These are phyloP conservation scores for Dipus sagitta DNA, from an alignment of 2,797 vertebrate genomes.

Conservation along the genomic window DNA sequence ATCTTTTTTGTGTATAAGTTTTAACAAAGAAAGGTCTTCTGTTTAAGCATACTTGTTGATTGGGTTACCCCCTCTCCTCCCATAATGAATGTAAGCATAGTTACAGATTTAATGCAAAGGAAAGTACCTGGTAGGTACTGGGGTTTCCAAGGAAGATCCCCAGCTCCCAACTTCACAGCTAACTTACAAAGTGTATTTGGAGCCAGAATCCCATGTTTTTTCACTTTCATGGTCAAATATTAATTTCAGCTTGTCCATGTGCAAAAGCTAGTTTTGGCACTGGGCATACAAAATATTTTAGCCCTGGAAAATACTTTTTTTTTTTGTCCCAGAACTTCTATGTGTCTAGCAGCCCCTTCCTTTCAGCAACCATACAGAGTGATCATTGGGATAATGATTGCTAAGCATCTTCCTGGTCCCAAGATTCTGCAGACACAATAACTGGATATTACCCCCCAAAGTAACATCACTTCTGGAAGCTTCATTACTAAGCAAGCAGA, in stretches of 20 bases:
- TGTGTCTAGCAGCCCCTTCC: constrained; percentile 2
- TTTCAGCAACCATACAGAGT: not conserved
- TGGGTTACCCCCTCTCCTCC: constrained; percentile 46
- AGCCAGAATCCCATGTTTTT: constrained; percentile 23
- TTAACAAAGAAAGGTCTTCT: constrained; percentile 86
- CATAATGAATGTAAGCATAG: constrained; percentile 60
- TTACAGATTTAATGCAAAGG: constrained; percentile 52
- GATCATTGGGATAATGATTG: constrained; percentile 62
- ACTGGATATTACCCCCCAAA: constrained; percentile 80
- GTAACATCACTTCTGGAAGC: constrained; percentile 78
- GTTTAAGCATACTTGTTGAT: constrained; percentile 83
- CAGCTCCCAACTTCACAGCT: constrained; percentile 54
- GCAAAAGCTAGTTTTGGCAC: constrained; percentile 35
- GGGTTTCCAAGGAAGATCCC: constrained; percentile 63
- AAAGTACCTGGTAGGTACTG: constrained; percentile 26
- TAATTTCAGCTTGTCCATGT: constrained; percentile 63
- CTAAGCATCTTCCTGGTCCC: constrained; percentile 69
- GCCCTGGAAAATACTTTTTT: constrained; percentile 27
- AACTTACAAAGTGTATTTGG: constrained; percentile 57
- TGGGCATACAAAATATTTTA: constrained; percentile 45
- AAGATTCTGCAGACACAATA: constrained; percentile 76
- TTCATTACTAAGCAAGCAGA: constrained; percentile 80
- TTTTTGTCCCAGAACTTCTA: not conserved
- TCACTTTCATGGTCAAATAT: constrained; percentile 54
- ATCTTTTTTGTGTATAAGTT: constrained; percentile 87